Percentiles rank a stretch among this genome's conserved stretches.
Conservation (phyloP, 37 sponge, comb jelly and placozoan species). For the Ephydatia muelleri region DNA sequence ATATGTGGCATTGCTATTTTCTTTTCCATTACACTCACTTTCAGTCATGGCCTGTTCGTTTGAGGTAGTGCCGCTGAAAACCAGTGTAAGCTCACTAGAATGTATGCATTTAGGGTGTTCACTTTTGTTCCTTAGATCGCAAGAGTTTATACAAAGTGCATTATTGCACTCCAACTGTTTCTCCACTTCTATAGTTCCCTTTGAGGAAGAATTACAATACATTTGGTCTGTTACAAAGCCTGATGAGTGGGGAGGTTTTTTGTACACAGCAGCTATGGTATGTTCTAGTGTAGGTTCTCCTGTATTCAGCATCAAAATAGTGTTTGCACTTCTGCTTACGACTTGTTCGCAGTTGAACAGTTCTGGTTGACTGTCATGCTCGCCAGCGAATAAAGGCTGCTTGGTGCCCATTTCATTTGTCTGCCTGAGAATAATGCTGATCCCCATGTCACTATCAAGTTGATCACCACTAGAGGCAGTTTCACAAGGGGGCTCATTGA, state of each 20-base stretch:
- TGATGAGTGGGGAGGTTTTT: not conserved
- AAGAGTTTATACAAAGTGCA: not conserved
- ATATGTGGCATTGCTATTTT: too few species aligned
- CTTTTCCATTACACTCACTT: not conserved
- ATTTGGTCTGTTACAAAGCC: not conserved
- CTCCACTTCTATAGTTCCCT: not conserved
- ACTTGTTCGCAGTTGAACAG: not conserved
- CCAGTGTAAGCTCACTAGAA: not conserved
- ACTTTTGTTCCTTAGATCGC: not conserved
- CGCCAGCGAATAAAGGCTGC: not conserved
- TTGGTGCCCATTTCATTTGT: not conserved
- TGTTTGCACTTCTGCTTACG: not conserved
- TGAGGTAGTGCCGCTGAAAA: not conserved
- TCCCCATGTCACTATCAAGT: not conserved
- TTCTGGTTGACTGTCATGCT: not conserved
- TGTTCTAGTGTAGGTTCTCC: too few species aligned
- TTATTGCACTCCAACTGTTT: not conserved
- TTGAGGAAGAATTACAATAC: not conserved
- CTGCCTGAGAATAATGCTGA: not conserved
- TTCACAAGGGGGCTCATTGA: too few species aligned
- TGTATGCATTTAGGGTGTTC: not conserved
- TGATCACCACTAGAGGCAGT: not conserved
- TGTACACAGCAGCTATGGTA: not conserved
- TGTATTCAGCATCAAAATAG: not conserved
- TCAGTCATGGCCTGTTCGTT: not conserved